phyloP scores from a whole-genome alignment of 2,888 invertebrate species.

The Lampropteryx suffumata region DNA sequence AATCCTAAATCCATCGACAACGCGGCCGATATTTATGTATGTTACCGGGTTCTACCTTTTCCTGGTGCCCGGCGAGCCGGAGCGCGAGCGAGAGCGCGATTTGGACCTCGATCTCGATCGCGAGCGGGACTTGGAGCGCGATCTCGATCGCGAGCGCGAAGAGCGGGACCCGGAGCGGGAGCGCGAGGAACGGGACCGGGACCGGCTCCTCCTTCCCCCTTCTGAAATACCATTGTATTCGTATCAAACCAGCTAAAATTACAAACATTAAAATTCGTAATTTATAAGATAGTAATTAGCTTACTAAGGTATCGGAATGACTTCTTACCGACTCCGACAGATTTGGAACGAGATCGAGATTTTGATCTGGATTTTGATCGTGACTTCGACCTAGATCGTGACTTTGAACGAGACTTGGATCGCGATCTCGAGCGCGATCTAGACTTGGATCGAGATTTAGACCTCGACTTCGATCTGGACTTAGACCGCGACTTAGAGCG shows the following conservation, averaged over 20 bases:
- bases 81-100: conserved; percentile 16
- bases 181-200: conserved; percentile 45
- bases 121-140: conserved; percentile 39
- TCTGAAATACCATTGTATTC: neutral
- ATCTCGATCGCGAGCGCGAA: conserved; percentile 42
- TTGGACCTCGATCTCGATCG: conserved; percentile 35
- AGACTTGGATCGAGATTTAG: conserved; percentile 40
- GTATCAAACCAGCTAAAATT: too few relatives aligned
- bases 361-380: conserved; percentile 24
- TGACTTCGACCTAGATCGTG: conserved; percentile 36
- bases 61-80: conserved; percentile 33
- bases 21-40: too few relatives aligned
- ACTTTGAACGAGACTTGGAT: conserved; percentile 39
- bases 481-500: conserved; percentile 37
- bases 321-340: conserved; percentile 46
- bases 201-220: conserved; percentile 12
- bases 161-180: conserved; percentile 40
- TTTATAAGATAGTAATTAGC: too few relatives aligned
- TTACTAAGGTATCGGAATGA: too few relatives aligned
- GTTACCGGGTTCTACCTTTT: too few relatives aligned
- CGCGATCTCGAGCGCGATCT: conserved; percentile 40
- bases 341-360: conserved; percentile 49
- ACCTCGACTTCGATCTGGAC: conserved; percentile 40
- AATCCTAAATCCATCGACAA: too few relatives aligned
- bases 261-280: too few relatives aligned